Evolutionary conservation across 1,140 invertebrate species (phyloP), one percentile per base, ranked within the genome.

Genomic region (Bombus superbus): DNA sequence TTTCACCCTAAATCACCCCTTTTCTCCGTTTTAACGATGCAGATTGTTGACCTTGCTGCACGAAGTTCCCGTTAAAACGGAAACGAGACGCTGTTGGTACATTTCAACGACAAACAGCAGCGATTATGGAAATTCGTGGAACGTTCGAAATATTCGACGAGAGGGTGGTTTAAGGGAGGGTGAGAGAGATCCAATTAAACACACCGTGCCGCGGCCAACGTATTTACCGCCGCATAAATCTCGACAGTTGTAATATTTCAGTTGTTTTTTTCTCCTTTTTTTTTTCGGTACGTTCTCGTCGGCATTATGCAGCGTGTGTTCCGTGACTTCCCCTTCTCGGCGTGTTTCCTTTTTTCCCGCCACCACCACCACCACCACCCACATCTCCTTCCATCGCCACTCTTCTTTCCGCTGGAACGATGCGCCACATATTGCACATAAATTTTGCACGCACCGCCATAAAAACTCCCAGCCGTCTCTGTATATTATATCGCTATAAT

Each of bases 361-460:
- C n/a, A 2, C 28, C 32, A 32, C 25, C 59, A 32, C 25, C 59
- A 9, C 22, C 47, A 35, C 32, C 28, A 10, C 18, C n/a, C n/a
- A n/a, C 66, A 10, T 38, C 47, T n/a, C 59, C 71, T 47, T 66
- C 15, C 15, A 28, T 1, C 9, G 13, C 42, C 32, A 5, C 38
- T n/a, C 32, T 47, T 53, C 76, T 74, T 80, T 75, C 57, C 25
- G 18, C 42, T n/a, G 69, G 59, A 75, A 78, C 81, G 89, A 90
- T 88, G 89, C 83, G 89, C 89, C 83, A 88, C 89, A 90, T 90
- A 90, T 90, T 90, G 89, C 89, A 90, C 89, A 90, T 90, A 90
- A 90, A 90, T 90, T 90, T 88, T 77, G 88, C 88, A 90, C 88
- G 89, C 89, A 87, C 44, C 83, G 83, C 59, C 89, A 81, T 90